Conservation (phyloP, 2,797 vertebrate species). For the Rhabdophis nuchalis region DNA sequence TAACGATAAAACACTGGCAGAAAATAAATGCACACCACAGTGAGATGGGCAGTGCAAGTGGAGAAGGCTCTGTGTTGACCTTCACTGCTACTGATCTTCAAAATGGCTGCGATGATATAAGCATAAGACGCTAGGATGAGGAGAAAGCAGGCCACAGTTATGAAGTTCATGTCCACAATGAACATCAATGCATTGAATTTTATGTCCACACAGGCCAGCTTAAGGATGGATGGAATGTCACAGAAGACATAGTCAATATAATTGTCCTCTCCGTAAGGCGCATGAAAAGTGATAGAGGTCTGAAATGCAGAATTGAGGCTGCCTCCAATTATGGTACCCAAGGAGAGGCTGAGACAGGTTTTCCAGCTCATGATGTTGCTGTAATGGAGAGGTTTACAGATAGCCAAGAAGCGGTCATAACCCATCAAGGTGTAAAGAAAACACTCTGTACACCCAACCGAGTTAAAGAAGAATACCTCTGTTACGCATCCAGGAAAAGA, state of each 20-base stretch:
- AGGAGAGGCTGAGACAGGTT: conserved; percentile 29
- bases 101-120: conserved; percentile 34
- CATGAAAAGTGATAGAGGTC: conserved; percentile 26
- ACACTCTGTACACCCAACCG: background rate
- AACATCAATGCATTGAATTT: conserved; percentile 22
- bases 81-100: conserved; percentile 45
- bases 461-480: conserved; percentile 26
- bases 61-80: conserved; percentile 49
- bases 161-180: conserved; percentile 39
- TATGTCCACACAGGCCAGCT: conserved; percentile 27
- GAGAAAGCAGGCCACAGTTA: conserved; percentile 33
- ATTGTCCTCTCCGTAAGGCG: conserved; percentile 25
- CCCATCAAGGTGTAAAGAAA: conserved; percentile 21
- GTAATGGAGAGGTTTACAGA: background rate
- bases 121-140: conserved; percentile 45
- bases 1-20: too few species aligned
- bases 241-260: conserved; percentile 43
- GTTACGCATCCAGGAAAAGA: background rate
- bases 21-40: too few species aligned
- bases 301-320: conserved; percentile 25
- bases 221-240: conserved; percentile 39
- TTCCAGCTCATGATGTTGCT: conserved; percentile 14
- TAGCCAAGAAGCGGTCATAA: background rate
- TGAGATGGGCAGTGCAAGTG: background rate
- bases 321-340: conserved; percentile 27